Evolutionary conservation across 2,888 invertebrate genomes (phyloP).

Genomic region (Hyles lineata): DNA sequence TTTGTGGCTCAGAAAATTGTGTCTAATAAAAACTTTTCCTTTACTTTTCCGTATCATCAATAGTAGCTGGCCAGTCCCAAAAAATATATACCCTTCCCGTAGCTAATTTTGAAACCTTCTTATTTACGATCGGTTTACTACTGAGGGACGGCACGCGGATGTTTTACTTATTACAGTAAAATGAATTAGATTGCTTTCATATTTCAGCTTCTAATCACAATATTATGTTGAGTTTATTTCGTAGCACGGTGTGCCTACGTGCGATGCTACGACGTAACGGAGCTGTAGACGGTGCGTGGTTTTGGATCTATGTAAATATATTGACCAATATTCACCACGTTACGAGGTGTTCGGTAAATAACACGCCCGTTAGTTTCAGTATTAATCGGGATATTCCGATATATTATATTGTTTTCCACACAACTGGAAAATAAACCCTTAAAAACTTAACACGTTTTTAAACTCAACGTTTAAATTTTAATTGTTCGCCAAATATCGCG

Average conservation of each 20-base stretch:
- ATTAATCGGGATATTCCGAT: no score
- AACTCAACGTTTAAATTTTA: no score
- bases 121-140: slow-evolving; percentile 15
- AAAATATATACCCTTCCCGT: background rate
- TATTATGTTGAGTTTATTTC: background rate
- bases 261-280: background rate
- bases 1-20: background rate
- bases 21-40: background rate
- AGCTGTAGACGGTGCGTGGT: background rate
- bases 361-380: no score
- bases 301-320: background rate
- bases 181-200: background rate
- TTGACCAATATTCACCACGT: background rate
- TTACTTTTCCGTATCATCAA: background rate
- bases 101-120: background rate
- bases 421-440: no score
- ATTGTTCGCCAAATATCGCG: no score
- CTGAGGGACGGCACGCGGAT: background rate
- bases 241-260: slow-evolving; percentile 2
- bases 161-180: background rate
- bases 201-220: background rate
- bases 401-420: no score
- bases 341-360: background rate
- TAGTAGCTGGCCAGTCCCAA: no score
- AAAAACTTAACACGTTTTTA: no score